A percentile compares a stretch with the other conserved stretches of the same genome.
phyloP scores from a whole-genome alignment of 2,888 invertebrate genomes.

The Sycophila texana region DNA sequence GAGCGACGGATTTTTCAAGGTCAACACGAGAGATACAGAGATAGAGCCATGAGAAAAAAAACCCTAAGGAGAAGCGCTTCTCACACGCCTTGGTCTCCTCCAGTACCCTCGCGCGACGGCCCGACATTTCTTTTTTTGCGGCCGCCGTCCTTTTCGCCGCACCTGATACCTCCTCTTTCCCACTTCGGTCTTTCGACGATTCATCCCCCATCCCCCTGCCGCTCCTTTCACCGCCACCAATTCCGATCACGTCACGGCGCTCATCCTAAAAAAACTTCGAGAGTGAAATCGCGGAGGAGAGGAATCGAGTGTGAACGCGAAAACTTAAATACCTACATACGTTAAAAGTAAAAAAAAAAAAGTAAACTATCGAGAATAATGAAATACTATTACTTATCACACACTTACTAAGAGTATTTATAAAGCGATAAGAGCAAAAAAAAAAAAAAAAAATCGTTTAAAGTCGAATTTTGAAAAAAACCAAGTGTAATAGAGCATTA shows the following conservation, averaged over 20 bases:
- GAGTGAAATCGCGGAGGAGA: conserved; percentile 32
- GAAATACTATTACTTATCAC: too few species aligned
- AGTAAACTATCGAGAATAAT: not conserved
- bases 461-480: conserved; percentile 9
- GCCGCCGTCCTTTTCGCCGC: not conserved
- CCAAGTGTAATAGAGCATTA: conserved; percentile 18
- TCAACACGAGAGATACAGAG: not conserved
- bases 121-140: conserved; percentile 8
- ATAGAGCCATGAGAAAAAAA: not conserved
- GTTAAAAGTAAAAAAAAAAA: conserved; percentile 9
- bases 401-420: conserved; percentile 1
- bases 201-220: not conserved
- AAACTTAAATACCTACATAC: not conserved
- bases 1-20: conserved; percentile 28
- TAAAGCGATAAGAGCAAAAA: conserved; percentile 11
- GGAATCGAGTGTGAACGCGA: conserved; percentile 31
- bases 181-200: not conserved
- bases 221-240: not conserved
- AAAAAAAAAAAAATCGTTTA: conserved; percentile 2
- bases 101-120: not conserved
- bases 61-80: not conserved
- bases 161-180: not conserved
- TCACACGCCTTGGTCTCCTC: conserved; percentile 41
- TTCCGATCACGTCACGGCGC: not conserved
- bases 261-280: not conserved